Conservation (phyloP, 1,140 invertebrate species). For the Microplitis mediator region DNA sequence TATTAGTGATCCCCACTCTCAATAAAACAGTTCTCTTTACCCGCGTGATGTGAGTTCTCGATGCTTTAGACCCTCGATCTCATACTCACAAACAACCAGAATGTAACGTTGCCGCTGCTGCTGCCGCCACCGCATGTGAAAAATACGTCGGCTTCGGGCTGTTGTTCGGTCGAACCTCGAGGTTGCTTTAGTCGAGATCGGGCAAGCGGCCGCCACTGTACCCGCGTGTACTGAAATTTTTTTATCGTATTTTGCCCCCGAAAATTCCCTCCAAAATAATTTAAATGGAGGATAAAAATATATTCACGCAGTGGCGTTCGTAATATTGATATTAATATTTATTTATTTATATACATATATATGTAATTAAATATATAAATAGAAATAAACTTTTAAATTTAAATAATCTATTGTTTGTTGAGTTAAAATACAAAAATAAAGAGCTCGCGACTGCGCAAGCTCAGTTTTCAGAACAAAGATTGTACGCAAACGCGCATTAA, state of each 20-base stretch:
- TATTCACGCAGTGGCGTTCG: not conserved
- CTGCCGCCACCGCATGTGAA: too few species aligned
- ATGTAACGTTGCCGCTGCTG: too few species aligned
- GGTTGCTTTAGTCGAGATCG: constrained; percentile 7
- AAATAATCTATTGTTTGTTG: too few species aligned
- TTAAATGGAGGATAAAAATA: not conserved
- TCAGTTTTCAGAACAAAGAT: not conserved
- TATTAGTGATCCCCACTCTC: not conserved
- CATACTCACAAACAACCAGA: too few species aligned
- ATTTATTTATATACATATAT: too few species aligned
- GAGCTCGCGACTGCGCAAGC: not conserved
- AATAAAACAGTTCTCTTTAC: too few species aligned
- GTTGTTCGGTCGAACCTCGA: not conserved
- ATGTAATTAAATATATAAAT: too few species aligned
- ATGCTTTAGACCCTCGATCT: too few species aligned
- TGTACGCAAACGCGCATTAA: constrained; percentile 16
- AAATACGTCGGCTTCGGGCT: constrained; percentile 14
- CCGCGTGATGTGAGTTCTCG: too few species aligned
- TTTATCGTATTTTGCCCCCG: not conserved
- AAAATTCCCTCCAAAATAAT: not conserved
- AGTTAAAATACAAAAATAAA: too few species aligned
- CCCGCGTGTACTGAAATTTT: not conserved
- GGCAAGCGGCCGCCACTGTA: constrained; percentile 4
- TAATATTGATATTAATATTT: not conserved
- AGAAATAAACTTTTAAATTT: too few species aligned